Evolutionary conservation across 1,140 invertebrate genomes (phyloP).

Genomic region (Diachasmimorpha longicaudata): DNA sequence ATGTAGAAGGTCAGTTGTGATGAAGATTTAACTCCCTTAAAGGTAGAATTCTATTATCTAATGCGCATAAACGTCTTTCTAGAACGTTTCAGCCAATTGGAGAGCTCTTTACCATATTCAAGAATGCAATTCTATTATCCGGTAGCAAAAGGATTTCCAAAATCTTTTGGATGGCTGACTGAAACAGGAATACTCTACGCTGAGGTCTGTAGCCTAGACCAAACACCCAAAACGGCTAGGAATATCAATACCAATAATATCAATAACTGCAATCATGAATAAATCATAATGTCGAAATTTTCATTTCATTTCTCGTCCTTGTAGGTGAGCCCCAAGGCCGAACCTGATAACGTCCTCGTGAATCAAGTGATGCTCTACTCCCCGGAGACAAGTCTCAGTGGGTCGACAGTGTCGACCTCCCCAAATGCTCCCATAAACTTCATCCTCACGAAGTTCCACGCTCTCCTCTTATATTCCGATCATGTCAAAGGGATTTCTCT

Average conservation of each 20-base stretch:
- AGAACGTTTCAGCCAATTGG: slow-evolving; percentile 75
- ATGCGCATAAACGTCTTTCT: slow-evolving; percentile 25
- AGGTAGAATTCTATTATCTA: too few relatives aligned
- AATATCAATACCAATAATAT: too few relatives aligned
- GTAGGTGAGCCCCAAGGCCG: slow-evolving; percentile 64
- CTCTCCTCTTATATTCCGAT: slow-evolving; percentile 82
- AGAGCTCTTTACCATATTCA: slow-evolving; percentile 79
- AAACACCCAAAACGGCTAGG: too few relatives aligned
- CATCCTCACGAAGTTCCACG: slow-evolving; percentile 90
- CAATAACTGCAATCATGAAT: neutral
- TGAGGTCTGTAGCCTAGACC: slow-evolving; percentile 69
- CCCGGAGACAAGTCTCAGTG: slow-evolving; percentile 59
- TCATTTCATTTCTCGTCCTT: slow-evolving; percentile 41
- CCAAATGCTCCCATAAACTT: slow-evolving; percentile 73
- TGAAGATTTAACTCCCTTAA: neutral
- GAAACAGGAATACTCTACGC: slow-evolving; percentile 76
- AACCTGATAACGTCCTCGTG: slow-evolving; percentile 67
- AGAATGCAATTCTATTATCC: slow-evolving; percentile 81
- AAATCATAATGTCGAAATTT: slow-evolving; percentile 17
- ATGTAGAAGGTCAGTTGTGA: slow-evolving; percentile 67
- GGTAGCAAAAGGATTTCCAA: slow-evolving; percentile 69
- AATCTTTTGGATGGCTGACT: slow-evolving; percentile 87
- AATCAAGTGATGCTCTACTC: slow-evolving; percentile 70
- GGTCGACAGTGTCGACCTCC: slow-evolving; percentile 40
- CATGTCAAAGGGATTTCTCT: slow-evolving; percentile 84